These are phyloP conservation scores for Malurus elegans DNA, from an alignment of 2,113 vertebrate species.

Conservation along the genomic window DNA sequence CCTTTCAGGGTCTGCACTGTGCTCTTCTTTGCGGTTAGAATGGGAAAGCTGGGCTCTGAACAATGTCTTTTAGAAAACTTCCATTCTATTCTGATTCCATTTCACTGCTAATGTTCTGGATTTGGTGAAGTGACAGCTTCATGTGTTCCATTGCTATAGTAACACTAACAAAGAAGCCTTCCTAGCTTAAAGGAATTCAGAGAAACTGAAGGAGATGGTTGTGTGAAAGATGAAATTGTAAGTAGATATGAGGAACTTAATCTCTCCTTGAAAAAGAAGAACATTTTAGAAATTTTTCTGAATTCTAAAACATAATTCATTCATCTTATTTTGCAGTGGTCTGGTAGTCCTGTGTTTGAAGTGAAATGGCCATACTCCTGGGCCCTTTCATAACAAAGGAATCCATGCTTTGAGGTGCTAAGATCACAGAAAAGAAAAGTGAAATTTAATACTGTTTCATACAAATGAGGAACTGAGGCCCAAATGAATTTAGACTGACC, in stretches of 20 bases:
- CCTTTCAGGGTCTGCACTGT: neutral
- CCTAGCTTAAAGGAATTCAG: neutral
- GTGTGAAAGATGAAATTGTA: neutral
- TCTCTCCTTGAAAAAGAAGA: neutral
- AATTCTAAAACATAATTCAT: neutral
- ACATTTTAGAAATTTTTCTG: neutral
- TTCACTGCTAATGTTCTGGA: neutral
- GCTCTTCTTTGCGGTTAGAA: neutral
- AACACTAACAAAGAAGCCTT: neutral
- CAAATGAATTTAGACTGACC: neutral
- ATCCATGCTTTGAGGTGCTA: neutral
- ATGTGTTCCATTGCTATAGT: neutral
- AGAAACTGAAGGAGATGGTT: neutral
- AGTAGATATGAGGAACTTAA: neutral
- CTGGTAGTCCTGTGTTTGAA: neutral
- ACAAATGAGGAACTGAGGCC: neutral
- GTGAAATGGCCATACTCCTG: neutral
- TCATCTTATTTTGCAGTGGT: neutral
- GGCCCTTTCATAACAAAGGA: neutral
- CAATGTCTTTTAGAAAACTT: neutral
- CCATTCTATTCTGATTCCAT: neutral
- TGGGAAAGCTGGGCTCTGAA: neutral
- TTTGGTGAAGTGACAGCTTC: neutral
- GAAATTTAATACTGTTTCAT: neutral
- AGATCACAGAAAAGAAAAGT: neutral